Evolutionary conservation across 1,140 invertebrate species (phyloP), one percentile per base, ranked within the genome.

Genomic region (Lordiphosa stackelbergi): DNA sequence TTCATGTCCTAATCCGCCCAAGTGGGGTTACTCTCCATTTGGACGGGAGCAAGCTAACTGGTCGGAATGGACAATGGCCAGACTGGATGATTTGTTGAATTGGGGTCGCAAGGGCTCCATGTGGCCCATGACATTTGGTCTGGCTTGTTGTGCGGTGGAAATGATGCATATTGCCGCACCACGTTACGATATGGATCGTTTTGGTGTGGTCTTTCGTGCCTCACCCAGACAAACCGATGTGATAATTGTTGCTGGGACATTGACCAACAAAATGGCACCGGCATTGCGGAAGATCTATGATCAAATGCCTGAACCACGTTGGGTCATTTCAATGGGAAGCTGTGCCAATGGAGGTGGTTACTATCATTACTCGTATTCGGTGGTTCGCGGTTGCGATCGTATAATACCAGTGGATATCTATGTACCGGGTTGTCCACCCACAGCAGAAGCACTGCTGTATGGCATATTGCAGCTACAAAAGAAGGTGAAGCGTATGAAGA

Each of bases 91-190:
- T 88, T 84, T 99, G 2, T 65, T 99, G 0, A 99, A 98, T 85
- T 98, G 96, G 95, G 96, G 94, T 22, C 91, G 96, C 69, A 97
- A 96, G 90, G 92, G 92, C 81, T 99, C 95, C 0, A 69, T 98
- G 1, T 99, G 96, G 97, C 98, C 97, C 3, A 90, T 98, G 90
- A 99, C 96, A 34, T 99, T 99, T 90, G 97, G 97, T 68, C 88
- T 99, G 68, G 97, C 97, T 3, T 99, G 97, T 81, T 99, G 97
- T 90, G 97, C 97, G 52, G 96, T 99, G 0, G 97, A 99, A 89
- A 99, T 99, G 98, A 99, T 99, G 98, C 98, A 99, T 89, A 97
- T 98, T 54, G 98, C 97, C 52, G 97, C 97, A 13, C 96, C 97
- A 1, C 90, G 97, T 69, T 99, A 99, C 87, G 97, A 99, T 84